A percentile compares a stretch with the other conserved stretches of the same genome.
Evolutionary conservation across 1,140 invertebrate genomes (phyloP).

Genomic region (Scaptomyza montana): DNA sequence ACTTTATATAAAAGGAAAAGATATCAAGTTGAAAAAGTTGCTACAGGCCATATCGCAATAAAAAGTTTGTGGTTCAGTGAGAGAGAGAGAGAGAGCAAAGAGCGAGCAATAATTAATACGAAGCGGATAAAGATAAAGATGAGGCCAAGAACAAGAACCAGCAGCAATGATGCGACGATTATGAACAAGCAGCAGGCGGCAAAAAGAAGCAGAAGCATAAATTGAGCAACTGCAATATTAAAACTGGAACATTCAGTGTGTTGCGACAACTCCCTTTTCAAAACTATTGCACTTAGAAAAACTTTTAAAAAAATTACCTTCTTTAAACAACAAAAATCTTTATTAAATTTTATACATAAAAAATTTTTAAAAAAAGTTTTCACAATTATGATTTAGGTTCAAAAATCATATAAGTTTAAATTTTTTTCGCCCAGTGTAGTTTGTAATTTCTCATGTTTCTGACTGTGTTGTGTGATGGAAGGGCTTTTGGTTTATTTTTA

Average conservation of each 20-base stretch:
- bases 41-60: conserved; percentile 19
- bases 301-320: too few relatives aligned
- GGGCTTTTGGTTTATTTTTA: conserved; percentile 49
- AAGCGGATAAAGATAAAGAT: conserved; percentile 28
- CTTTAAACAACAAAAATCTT: too few relatives aligned
- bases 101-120: conserved; percentile 31
- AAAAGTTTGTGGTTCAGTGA: conserved; percentile 1
- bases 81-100: conserved; percentile 1
- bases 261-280: conserved; percentile 1
- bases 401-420: background rate
- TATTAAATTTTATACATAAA: too few relatives aligned
- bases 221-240: conserved; percentile 35
- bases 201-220: conserved; percentile 19
- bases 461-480: conserved; percentile 24
- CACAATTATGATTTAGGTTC: too few relatives aligned
- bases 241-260: conserved; percentile 29
- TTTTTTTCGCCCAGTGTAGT: conserved; percentile 2
- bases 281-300: background rate
- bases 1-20: conserved; percentile 3
- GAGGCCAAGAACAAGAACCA: conserved; percentile 6
- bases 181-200: conserved; percentile 1
- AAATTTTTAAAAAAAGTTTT: too few relatives aligned
- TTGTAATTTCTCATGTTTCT: background rate
- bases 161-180: conserved; percentile 8
- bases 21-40: conserved; percentile 6